These are phyloP conservation scores for Aethina tumida DNA, from an alignment of 1,140 invertebrate genomes.

Conservation along the genomic window DNA sequence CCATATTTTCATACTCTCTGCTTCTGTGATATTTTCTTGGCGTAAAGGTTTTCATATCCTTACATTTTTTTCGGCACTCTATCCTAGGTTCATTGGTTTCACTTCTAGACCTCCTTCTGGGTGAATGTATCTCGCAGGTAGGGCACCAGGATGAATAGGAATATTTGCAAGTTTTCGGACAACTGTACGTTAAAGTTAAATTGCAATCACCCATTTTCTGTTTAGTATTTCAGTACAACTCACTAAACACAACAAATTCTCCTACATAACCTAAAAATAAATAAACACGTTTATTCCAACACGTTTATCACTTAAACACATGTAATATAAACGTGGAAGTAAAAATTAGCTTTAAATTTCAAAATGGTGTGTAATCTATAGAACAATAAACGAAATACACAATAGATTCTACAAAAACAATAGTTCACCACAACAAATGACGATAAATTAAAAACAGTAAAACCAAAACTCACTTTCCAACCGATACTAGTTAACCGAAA, in stretches of 20 bases:
- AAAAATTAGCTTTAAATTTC: too few relatives aligned
- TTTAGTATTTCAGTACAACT: constrained; percentile 3
- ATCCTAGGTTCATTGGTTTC: constrained; percentile 29
- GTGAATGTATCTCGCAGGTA: constrained; percentile 30
- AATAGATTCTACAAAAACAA: too few relatives aligned
- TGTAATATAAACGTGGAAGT: too few relatives aligned
- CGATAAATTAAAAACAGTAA: too few relatives aligned
- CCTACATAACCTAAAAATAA: constrained; percentile 8
- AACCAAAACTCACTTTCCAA: too few relatives aligned
- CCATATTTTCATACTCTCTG: constrained; percentile 32
- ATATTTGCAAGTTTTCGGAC: constrained; percentile 19
- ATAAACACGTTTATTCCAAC: constrained; percentile 4
- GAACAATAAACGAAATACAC: too few relatives aligned
- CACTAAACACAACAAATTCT: constrained; percentile 2
- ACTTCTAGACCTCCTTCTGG: constrained; percentile 27
- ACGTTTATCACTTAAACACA: too few relatives aligned
- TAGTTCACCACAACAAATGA: too few relatives aligned
- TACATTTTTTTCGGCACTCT: constrained; percentile 29
- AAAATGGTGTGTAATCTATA: too few relatives aligned
- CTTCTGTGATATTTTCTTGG: constrained; percentile 28
- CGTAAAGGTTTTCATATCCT: constrained; percentile 29
- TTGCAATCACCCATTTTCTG: constrained; percentile 19
- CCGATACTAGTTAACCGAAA: too few relatives aligned
- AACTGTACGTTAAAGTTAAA: constrained; percentile 9
- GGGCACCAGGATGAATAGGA: constrained; percentile 31